Conservation (phyloP, 2,888 invertebrate species). For the Lottia scabra region DNA sequence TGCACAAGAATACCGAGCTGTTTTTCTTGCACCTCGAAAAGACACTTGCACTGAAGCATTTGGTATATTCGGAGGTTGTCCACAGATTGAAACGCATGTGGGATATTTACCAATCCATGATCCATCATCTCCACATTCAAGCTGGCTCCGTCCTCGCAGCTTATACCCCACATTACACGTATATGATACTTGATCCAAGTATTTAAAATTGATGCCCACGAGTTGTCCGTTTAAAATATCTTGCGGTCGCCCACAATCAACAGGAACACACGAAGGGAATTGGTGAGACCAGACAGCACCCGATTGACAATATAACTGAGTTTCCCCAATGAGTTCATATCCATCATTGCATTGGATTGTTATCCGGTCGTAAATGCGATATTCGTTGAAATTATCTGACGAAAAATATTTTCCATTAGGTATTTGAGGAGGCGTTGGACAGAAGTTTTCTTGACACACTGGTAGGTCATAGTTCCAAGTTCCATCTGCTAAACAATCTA, state of each 20-base stretch:
- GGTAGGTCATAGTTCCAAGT: slow-evolving; percentile 42
- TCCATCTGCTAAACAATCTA: slow-evolving; percentile 40
- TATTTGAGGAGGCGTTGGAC: background rate
- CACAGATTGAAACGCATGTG: slow-evolving; percentile 44
- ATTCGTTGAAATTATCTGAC: slow-evolving; percentile 1
- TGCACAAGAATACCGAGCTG: slow-evolving; percentile 10
- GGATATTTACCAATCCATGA: slow-evolving; percentile 46
- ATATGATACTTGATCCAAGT: slow-evolving; percentile 40
- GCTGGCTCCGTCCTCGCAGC: slow-evolving; percentile 33
- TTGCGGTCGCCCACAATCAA: slow-evolving; percentile 38
- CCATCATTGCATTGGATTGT: slow-evolving; percentile 53
- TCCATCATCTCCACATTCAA: slow-evolving; percentile 39
- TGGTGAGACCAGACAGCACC: slow-evolving; percentile 48
- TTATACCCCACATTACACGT: slow-evolving; percentile 44
- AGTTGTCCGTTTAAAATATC: slow-evolving; percentile 69
- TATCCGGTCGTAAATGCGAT: slow-evolving; percentile 30
- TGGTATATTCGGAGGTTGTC: slow-evolving; percentile 36
- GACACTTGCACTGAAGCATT: slow-evolving; percentile 10
- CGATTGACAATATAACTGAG: slow-evolving; percentile 40
- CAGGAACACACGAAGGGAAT: slow-evolving; percentile 38
- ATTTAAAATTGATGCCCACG: slow-evolving; percentile 53
- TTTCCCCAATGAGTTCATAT: slow-evolving; percentile 40
- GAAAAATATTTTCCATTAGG: slow-evolving; percentile 11
- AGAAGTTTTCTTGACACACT: slow-evolving; percentile 29
- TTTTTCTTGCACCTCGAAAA: background rate